These are phyloP conservation scores for Hippocampus barbouri DNA, from an alignment of 2,113 vertebrate genomes.

Conservation along the genomic window DNA sequence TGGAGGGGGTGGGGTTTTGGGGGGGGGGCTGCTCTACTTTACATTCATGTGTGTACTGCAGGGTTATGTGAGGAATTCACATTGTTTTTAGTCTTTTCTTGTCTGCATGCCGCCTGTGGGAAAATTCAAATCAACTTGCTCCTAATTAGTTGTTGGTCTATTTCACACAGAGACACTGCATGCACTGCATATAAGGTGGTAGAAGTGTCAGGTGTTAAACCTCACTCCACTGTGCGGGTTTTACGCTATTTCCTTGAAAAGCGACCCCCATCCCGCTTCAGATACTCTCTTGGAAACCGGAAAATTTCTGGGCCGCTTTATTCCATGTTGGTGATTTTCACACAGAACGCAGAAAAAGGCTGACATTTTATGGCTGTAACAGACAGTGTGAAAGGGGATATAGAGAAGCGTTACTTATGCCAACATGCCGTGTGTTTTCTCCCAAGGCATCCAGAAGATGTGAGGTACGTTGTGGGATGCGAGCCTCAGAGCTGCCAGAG, in stretches of 20 bases:
- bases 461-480: not conserved
- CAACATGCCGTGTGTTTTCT: not conserved
- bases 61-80: conserved; percentile 32
- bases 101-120: not conserved
- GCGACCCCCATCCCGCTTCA: no score
- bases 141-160: not conserved
- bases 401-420: no score
- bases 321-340: no score
- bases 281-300: no score
- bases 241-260: no score
- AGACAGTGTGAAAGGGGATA: no score
- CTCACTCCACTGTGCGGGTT: no score
- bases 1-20: not conserved
- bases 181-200: not conserved
- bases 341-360: no score
- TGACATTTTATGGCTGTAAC: no score
- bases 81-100: not conserved
- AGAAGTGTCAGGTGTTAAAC: no score
- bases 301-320: no score
- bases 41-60: conserved; percentile 21
- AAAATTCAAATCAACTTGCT: not conserved
- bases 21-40: conserved; percentile 28
- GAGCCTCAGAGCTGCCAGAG: not conserved
- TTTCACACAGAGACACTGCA: not conserved
- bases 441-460: not conserved